Conservation (phyloP, 2,797 vertebrate genomes). For the Glyptemys insculpta region DNA sequence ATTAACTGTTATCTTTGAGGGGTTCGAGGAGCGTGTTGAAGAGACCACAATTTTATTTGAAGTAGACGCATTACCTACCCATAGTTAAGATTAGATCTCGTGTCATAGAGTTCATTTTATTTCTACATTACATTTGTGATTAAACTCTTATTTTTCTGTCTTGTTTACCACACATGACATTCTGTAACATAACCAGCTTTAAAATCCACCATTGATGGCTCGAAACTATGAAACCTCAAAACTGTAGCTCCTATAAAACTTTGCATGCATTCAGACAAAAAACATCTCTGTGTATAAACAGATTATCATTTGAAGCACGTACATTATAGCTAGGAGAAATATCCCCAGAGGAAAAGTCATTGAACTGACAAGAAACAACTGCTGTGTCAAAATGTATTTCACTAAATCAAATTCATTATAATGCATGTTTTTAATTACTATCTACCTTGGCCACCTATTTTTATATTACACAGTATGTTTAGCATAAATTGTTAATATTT, state of each 20-base stretch:
- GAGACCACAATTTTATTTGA: background rate
- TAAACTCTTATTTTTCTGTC: background rate
- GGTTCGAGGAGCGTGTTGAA: background rate
- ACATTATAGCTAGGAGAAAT: conserved; percentile 74
- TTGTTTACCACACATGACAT: background rate
- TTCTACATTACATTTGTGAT: background rate
- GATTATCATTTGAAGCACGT: conserved; percentile 72
- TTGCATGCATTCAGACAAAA: conserved; percentile 32
- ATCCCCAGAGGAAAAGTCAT: conserved; percentile 71
- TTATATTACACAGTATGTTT: background rate
- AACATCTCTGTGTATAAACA: conserved; percentile 65
- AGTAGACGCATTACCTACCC: background rate
- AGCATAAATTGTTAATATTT: background rate
- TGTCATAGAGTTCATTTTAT: background rate
- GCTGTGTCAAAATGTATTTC: conserved; percentile 76
- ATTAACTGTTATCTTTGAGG: background rate
- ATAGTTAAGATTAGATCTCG: background rate
- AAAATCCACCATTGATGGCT: background rate
- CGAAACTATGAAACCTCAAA: conserved; percentile 3
- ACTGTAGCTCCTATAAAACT: background rate
- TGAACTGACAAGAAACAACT: conserved; percentile 81
- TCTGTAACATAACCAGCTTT: background rate
- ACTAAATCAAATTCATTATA: conserved; percentile 62
- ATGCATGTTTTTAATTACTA: conserved; percentile 67
- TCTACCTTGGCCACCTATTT: background rate